phyloP scores from a whole-genome alignment of 1,140 invertebrate species.

The Tachypleus tridentatus region DNA sequence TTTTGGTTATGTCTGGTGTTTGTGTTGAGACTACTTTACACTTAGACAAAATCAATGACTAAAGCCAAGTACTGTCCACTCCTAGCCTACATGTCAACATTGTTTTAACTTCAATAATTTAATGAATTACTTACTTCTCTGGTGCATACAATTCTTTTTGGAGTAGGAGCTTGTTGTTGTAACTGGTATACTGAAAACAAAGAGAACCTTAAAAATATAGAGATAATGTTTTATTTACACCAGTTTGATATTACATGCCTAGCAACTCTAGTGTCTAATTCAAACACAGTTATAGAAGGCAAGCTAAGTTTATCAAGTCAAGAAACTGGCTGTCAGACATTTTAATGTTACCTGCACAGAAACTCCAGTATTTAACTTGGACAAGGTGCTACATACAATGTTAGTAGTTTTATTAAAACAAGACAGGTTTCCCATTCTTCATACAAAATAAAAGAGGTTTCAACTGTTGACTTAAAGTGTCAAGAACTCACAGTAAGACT shows the following conservation, averaged over 20 bases:
- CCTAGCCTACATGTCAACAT: too few relatives aligned
- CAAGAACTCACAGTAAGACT: constrained; percentile 28
- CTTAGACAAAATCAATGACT: too few relatives aligned
- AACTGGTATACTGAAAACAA: constrained; percentile 58
- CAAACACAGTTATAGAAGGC: too few relatives aligned
- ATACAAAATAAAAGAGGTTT: neutral
- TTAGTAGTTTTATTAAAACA: constrained; percentile 2
- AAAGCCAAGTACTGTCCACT: too few relatives aligned
- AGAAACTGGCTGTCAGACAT: neutral
- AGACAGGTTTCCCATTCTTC: neutral
- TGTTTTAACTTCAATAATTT: too few relatives aligned
- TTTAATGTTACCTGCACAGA: constrained; percentile 12
- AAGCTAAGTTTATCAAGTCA: neutral
- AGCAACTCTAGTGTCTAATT: too few relatives aligned
- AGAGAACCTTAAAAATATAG: neutral
- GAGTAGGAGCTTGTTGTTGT: constrained; percentile 68
- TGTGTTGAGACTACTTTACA: too few relatives aligned
- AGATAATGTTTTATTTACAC: neutral
- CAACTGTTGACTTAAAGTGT: too few relatives aligned
- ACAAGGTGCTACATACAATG: constrained; percentile 1
- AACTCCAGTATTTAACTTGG: constrained; percentile 1
- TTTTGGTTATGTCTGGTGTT: too few relatives aligned
- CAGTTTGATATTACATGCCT: too few relatives aligned
- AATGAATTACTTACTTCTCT: constrained; percentile 32
- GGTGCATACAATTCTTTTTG: constrained; percentile 50